These are phyloP conservation scores for Herpetotheres cachinnans DNA, from an alignment of 2,113 vertebrate genomes.

Conservation along the genomic window DNA sequence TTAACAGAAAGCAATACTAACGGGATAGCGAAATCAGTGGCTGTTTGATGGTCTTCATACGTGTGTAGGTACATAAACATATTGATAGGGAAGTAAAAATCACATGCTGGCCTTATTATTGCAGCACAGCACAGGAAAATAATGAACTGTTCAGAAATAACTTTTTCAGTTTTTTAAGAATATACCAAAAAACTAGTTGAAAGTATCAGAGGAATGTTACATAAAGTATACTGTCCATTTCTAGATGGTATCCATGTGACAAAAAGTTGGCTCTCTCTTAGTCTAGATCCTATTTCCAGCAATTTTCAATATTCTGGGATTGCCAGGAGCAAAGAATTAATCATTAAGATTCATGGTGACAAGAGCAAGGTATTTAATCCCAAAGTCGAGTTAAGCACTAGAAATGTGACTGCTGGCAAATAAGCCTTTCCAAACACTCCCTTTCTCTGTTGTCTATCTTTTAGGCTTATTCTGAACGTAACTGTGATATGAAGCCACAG, in stretches of 20 bases:
- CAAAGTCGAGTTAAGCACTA: not conserved
- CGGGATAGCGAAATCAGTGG: not conserved
- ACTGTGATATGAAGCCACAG: not conserved
- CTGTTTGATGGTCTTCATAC: not conserved
- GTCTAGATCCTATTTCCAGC: not conserved
- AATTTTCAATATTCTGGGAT: slow-evolving; percentile 25
- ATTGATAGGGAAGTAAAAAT: not conserved
- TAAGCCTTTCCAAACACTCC: not conserved
- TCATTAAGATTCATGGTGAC: slow-evolving; percentile 16
- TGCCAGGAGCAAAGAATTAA: slow-evolving; percentile 35
- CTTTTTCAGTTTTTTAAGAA: not conserved
- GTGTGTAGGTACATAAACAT: not conserved
- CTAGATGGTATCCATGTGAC: not conserved
- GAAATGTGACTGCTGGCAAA: slow-evolving; percentile 22
- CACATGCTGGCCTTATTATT: not conserved
- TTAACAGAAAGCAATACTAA: not conserved
- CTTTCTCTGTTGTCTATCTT: not conserved
- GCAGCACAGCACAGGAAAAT: not conserved
- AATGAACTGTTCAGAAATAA: not conserved
- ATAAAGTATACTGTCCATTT: not conserved
- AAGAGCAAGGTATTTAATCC: not conserved
- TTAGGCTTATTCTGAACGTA: not conserved
- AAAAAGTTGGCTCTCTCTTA: not conserved
- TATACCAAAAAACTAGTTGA: not conserved
- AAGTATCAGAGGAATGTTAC: not conserved